Evolutionary conservation across 2,113 vertebrate species (phyloP), one percentile per base, ranked within the genome.

Genomic region (Dissostichus mawsoni): DNA sequence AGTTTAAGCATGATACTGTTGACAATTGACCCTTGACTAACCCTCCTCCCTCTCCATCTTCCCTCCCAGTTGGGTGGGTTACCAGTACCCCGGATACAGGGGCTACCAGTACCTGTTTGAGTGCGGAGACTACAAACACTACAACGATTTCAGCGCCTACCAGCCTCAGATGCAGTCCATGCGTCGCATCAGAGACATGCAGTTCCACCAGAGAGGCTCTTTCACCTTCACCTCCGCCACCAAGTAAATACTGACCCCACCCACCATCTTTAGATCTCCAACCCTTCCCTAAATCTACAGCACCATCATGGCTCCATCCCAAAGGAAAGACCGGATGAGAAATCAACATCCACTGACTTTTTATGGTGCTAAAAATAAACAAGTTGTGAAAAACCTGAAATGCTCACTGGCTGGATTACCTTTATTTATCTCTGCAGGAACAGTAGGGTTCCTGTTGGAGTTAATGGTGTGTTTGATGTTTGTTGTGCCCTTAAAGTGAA

Each of bases 41-140:
- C 72, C 11, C 14, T 56, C 29, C 25, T 0, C 23, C 4, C 5
- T 51, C 45, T 62, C 33, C 14, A 0, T 83, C 50, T 88, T 1
- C 36, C 23, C 79, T 53, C 68, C 57, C 93, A 99, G 98, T 2
- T 99, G 97, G 97, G 97, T 98, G 2, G 97, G 97, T 69, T 99
- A 99, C 93, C 98, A 99, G 92, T 99, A 99, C 83, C 97, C 97
- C 0, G 97, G 98, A 74, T 98, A 99, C 96, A 95, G 97, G 73
- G 97, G 98, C 75, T 98, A 97, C 96, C 98, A 98, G 96, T 98
- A 98, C 89, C 96, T 99, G 92, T 96, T 99, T 80, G 97, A 99
- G 95, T 95, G 95, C 13, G 97, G 97, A 0, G 96, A 99, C 76
- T 99, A 97, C 95, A 95, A 93, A 88, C 98, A 98, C 95, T 98